Conservation (phyloP, 2,888 invertebrate species). For the Creontiades dilutus region DNA sequence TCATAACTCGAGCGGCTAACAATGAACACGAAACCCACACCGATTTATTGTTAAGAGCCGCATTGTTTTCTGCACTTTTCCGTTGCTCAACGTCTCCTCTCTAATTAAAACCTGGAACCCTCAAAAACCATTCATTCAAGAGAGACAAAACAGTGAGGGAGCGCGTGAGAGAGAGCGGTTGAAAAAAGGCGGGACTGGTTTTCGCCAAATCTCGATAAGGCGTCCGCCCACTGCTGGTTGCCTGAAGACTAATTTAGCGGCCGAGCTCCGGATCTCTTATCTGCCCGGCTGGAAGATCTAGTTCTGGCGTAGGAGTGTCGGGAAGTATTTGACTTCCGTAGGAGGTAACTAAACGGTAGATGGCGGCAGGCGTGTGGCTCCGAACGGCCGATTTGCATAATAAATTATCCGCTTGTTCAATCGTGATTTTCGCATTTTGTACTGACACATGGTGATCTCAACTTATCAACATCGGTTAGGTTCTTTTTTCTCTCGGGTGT, state of each 20-base stretch:
- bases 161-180: background rate
- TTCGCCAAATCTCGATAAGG: constrained; percentile 23
- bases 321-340: constrained; percentile 10
- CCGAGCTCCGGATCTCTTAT: background rate
- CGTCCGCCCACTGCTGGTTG: constrained; percentile 5
- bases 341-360: constrained; percentile 25
- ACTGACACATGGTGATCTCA: background rate
- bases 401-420: constrained; percentile 12
- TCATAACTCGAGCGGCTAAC: constrained; percentile 33
- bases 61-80: constrained; percentile 8
- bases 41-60: background rate
- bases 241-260: constrained; percentile 22
- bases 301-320: constrained; percentile 22
- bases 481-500: no score
- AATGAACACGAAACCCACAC: constrained; percentile 31
- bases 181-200: background rate
- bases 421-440: background rate
- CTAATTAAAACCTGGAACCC: constrained; percentile 16
- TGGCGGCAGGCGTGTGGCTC: background rate
- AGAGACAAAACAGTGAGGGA: background rate
- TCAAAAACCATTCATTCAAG: constrained; percentile 1
- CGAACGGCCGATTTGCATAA: constrained; percentile 6
- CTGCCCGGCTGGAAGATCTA: background rate
- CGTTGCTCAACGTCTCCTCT: constrained; percentile 14
- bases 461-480: background rate